Conservation (phyloP, 2,113 vertebrate genomes). For the Electrona antarctica region DNA sequence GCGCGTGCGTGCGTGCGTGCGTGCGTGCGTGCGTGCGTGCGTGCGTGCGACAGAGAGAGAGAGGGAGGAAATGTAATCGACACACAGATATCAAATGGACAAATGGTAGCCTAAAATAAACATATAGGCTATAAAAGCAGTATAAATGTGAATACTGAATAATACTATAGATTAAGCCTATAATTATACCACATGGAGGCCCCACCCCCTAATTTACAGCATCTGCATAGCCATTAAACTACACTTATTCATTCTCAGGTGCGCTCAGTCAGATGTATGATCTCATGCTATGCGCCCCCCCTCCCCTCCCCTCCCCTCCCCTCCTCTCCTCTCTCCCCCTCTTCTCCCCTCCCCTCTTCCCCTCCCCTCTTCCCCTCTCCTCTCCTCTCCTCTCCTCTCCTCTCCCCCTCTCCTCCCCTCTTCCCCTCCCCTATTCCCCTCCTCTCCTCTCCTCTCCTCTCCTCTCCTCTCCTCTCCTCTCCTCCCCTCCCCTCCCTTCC, state of each 20-base stretch:
- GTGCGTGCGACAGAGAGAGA: neutral
- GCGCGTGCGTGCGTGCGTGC: neutral
- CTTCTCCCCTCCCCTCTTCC: too few relatives aligned
- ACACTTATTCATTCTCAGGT: conserved; percentile 63
- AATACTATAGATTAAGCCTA: neutral
- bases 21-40: conserved; percentile 14
- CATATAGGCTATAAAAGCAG: neutral
- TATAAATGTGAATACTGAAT: conserved; percentile 38
- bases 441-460: too few relatives aligned
- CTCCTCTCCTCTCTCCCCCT: too few relatives aligned
- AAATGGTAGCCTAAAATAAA: neutral
- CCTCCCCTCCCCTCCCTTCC: too few relatives aligned
- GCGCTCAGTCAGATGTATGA: conserved; percentile 69
- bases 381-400: too few relatives aligned
- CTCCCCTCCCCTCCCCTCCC: too few relatives aligned
- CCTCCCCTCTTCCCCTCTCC: too few relatives aligned
- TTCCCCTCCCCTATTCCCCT: too few relatives aligned
- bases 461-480: too few relatives aligned
- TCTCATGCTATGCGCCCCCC: conserved; percentile 58
- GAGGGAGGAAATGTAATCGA: neutral
- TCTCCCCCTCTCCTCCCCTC: too few relatives aligned
- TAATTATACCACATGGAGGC: conserved; percentile 1
- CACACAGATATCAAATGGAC: neutral
- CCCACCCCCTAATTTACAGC: conserved; percentile 15
- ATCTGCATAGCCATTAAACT: conserved; percentile 11